A percentile compares a stretch with the other conserved stretches of the same genome.
phyloP scores from a whole-genome alignment of 2,113 vertebrate genomes.

The Okapia johnstoni region DNA sequence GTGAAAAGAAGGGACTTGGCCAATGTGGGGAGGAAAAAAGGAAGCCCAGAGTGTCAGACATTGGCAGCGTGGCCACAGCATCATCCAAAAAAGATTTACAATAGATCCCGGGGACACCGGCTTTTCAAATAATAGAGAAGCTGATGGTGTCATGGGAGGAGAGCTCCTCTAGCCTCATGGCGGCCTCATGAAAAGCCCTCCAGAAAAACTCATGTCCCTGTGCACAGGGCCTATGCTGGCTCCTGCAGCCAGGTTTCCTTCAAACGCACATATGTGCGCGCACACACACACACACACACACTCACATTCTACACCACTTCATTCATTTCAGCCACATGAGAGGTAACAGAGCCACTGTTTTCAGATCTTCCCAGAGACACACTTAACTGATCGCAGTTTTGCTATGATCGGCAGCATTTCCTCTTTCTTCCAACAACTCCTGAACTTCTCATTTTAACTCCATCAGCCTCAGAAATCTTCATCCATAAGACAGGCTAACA shows the following conservation, averaged over 20 bases:
- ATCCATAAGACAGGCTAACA: background rate
- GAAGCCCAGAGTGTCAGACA: background rate
- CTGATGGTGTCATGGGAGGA: fast-evolving
- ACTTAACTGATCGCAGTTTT: background rate
- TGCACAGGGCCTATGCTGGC: fast-evolving
- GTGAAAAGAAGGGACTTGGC: background rate
- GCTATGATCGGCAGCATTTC: background rate
- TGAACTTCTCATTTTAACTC: background rate
- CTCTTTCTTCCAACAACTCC: background rate
- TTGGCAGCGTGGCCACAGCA: background rate
- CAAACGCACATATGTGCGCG: no score
- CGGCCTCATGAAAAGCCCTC: background rate
- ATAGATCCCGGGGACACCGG: background rate
- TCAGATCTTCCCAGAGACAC: background rate
- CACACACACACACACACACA: background rate
- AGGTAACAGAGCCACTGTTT: background rate
- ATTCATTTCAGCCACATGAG: background rate
- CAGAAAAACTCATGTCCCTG: background rate
- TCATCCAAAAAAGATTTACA: background rate
- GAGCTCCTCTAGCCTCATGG: background rate
- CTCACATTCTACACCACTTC: background rate
- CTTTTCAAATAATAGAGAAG: background rate
- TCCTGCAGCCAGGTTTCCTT: background rate
- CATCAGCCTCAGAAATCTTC: background rate
- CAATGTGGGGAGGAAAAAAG: background rate